Evolutionary conservation across 1,140 invertebrate species (phyloP).

Genomic region (Trypoxylus dichotomus): DNA sequence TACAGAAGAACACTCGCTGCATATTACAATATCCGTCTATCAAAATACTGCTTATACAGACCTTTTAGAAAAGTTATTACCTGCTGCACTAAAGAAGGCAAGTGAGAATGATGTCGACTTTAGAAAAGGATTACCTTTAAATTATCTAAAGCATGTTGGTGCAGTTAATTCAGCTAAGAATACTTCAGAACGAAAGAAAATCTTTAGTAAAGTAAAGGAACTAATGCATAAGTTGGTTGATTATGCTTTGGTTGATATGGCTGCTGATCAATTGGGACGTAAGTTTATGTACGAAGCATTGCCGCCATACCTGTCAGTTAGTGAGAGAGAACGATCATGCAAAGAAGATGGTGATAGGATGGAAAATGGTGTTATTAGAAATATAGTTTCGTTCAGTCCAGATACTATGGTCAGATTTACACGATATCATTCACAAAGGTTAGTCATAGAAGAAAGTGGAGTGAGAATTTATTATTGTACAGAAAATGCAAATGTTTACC

Average conservation of each 20-base stretch:
- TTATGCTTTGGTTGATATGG: slow-evolving; percentile 75
- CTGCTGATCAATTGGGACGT: slow-evolving; percentile 83
- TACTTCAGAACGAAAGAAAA: slow-evolving; percentile 56
- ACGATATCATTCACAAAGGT: slow-evolving; percentile 55
- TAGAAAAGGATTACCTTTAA: slow-evolving; percentile 77
- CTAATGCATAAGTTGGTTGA: slow-evolving; percentile 67
- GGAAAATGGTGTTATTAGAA: slow-evolving; percentile 63
- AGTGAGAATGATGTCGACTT: slow-evolving; percentile 71
- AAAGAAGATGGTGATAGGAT: slow-evolving; percentile 71
- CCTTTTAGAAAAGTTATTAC: slow-evolving; percentile 80
- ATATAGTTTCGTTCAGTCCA: slow-evolving; percentile 50
- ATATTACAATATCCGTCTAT: slow-evolving; percentile 90
- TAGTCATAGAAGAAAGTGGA: slow-evolving; percentile 68
- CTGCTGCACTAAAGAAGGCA: slow-evolving; percentile 73
- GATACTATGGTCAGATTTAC: slow-evolving; percentile 45
- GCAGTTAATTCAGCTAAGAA: slow-evolving; percentile 61
- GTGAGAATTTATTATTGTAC: slow-evolving; percentile 73
- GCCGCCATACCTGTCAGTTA: slow-evolving; percentile 73
- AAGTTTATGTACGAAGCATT: slow-evolving; percentile 84
- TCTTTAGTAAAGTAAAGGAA: slow-evolving; percentile 62
- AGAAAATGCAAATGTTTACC: slow-evolving; percentile 84
- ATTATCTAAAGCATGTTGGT: slow-evolving; percentile 77
- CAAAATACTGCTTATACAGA: slow-evolving; percentile 91
- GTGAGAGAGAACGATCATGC: slow-evolving; percentile 69
- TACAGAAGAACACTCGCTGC: slow-evolving; percentile 80